These are phyloP conservation scores for Bryconaethiops microstoma DNA, from an alignment of 2,797 vertebrate species.

Conservation along the genomic window DNA sequence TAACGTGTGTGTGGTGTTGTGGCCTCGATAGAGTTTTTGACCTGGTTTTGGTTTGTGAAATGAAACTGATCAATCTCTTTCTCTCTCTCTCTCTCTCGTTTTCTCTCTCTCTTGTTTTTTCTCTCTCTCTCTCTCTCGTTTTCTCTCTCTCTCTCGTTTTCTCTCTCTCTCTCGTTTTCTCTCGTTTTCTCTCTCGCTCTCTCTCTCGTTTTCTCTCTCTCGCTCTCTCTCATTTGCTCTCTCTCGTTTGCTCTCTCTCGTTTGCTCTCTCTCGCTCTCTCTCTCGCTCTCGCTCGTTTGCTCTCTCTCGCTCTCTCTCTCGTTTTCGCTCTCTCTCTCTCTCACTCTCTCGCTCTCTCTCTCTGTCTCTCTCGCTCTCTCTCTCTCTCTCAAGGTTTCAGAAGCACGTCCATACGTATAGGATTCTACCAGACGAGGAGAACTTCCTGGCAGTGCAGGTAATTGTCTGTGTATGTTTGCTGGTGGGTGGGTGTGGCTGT, in stretches of 20 bases:
- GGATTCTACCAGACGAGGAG: conserved; percentile 94
- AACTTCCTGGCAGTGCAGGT: conserved; percentile 96
- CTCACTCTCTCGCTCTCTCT: no score
- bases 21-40: no score
- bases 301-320: no score
- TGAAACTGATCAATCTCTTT: neutral
- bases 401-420: conserved; percentile 97
- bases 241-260: conserved; percentile 3
- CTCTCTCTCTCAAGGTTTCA: conserved; percentile 82
- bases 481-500: neutral
- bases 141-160: no score
- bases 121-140: neutral
- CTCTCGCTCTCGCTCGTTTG: no score
- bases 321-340: no score
- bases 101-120: no score
- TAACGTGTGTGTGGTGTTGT: no score
- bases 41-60: no score
- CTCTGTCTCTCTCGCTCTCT: no score
- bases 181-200: conserved; percentile 19
- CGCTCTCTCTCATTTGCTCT: conserved; percentile 24
- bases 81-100: no score
- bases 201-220: conserved; percentile 19
- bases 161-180: neutral
- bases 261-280: no score
- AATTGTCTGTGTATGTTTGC: conserved; percentile 29